phyloP scores from a whole-genome alignment of 2,888 invertebrate species.

The Penaeus monodon region DNA sequence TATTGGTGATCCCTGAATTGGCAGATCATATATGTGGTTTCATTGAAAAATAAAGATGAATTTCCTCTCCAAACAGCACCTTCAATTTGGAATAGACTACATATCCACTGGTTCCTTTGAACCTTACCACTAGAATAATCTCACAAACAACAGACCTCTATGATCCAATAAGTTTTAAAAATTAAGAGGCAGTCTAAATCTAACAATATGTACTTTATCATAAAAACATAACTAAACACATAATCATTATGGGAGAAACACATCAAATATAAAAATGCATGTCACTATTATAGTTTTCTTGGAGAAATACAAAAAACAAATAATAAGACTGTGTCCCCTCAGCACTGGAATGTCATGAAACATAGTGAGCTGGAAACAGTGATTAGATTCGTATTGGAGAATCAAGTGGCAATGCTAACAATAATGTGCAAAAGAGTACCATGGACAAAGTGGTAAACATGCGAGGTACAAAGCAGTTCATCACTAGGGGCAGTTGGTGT shows the following conservation, averaged over 20 bases:
- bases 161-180: too few relatives aligned
- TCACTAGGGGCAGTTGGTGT: conserved; percentile 11
- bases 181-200: not conserved
- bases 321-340: not conserved
- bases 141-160: too few relatives aligned
- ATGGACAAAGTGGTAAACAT: conserved; percentile 28
- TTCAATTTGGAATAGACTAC: too few relatives aligned
- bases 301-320: not conserved
- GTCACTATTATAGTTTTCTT: not conserved
- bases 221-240: conserved; percentile 15
- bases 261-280: not conserved
- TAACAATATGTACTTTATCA: conserved; percentile 34
- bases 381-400: not conserved
- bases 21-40: too few relatives aligned
- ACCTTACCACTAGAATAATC: too few relatives aligned
- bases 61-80: too few relatives aligned
- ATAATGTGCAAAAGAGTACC: conserved; percentile 17
- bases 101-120: too few relatives aligned
- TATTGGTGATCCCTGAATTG: too few relatives aligned
- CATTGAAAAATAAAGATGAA: too few relatives aligned
- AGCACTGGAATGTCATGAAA: not conserved
- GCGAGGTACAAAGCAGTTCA: conserved; percentile 32
- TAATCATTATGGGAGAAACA: not conserved
- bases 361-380: not conserved
- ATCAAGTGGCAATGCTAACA: conserved; percentile 33